These are phyloP conservation scores for Andrena bicolor DNA, from an alignment of 2,888 invertebrate genomes.

Conservation along the genomic window DNA sequence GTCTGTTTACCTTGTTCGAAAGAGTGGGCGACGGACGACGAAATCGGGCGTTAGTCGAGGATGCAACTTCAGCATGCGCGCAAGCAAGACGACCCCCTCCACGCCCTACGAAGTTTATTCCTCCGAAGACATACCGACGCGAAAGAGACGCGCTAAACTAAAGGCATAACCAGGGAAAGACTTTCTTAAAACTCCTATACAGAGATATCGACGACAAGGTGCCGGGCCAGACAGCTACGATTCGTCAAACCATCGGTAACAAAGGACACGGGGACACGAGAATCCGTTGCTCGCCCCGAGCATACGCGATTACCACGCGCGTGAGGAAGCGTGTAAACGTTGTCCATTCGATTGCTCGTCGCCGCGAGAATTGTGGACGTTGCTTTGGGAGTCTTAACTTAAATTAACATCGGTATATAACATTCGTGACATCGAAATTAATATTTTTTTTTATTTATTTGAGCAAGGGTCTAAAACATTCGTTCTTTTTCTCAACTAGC, in stretches of 20 bases:
- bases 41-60: conserved; percentile 18
- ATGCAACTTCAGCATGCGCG: conserved; percentile 40
- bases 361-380: conserved; percentile 43
- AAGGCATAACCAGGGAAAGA: conserved; percentile 7
- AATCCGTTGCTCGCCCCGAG: conserved; percentile 18
- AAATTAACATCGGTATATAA: conserved; percentile 42
- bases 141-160: conserved; percentile 11
- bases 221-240: conserved; percentile 30
- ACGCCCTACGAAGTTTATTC: conserved; percentile 9
- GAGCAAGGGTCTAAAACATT: conserved; percentile 78
- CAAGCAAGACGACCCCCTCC: conserved; percentile 35
- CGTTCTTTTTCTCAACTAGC: conserved; percentile 75
- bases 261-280: conserved; percentile 11
- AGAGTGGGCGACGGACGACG: conserved; percentile 21
- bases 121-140: conserved; percentile 19
- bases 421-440: conserved; percentile 53
- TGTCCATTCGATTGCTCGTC: conserved; percentile 35
- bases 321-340: conserved; percentile 4
- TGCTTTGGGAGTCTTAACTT: conserved; percentile 51
- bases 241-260: conserved; percentile 29
- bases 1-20: conserved; percentile 5
- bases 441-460: conserved; percentile 71
- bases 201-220: conserved; percentile 17
- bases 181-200: conserved; percentile 23
- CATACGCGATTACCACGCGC: conserved; percentile 7